These are phyloP conservation scores for Sminthurides bifidus DNA, from an alignment of 1,140 invertebrate genomes.

Conservation along the genomic window DNA sequence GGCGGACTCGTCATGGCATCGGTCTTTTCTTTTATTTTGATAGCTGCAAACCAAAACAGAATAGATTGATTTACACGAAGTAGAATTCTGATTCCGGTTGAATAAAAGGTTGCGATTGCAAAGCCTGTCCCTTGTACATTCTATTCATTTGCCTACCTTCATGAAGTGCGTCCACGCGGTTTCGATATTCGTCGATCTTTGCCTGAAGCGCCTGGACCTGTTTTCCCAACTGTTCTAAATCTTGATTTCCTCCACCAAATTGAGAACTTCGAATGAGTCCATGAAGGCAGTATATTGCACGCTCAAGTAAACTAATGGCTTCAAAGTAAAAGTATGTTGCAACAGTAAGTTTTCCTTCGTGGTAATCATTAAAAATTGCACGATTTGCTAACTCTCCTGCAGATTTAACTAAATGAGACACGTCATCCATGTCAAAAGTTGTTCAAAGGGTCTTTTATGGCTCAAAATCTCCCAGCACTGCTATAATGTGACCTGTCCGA, in stretches of 20 bases:
- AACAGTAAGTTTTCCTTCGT: too few relatives aligned
- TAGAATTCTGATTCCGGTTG: constrained; percentile 5
- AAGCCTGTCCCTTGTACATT: background rate
- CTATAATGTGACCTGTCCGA: too few relatives aligned
- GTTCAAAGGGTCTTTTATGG: too few relatives aligned
- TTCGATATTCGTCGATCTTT: constrained; percentile 15
- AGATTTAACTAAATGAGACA: too few relatives aligned
- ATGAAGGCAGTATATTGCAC: constrained; percentile 21
- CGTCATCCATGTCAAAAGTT: too few relatives aligned
- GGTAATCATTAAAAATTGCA: too few relatives aligned
- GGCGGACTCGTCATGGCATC: background rate
- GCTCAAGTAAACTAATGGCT: constrained; percentile 30
- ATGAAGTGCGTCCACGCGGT: constrained; percentile 8
- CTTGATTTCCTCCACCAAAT: background rate
- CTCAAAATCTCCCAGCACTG: too few relatives aligned
- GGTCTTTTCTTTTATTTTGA: constrained; percentile 6
- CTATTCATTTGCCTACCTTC: constrained; percentile 2
- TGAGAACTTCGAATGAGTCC: too few relatives aligned
- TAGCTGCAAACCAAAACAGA: constrained; percentile 9
- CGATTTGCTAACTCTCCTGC: too few relatives aligned
- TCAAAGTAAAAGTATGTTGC: too few relatives aligned
- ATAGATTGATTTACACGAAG: constrained; percentile 10
- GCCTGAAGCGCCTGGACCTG: constrained; percentile 3
- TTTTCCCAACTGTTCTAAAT: constrained; percentile 32
- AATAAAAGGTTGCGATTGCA: constrained; percentile 9